phyloP scores from a whole-genome alignment of 2,113 vertebrate species.

The Eclectus roratus region DNA sequence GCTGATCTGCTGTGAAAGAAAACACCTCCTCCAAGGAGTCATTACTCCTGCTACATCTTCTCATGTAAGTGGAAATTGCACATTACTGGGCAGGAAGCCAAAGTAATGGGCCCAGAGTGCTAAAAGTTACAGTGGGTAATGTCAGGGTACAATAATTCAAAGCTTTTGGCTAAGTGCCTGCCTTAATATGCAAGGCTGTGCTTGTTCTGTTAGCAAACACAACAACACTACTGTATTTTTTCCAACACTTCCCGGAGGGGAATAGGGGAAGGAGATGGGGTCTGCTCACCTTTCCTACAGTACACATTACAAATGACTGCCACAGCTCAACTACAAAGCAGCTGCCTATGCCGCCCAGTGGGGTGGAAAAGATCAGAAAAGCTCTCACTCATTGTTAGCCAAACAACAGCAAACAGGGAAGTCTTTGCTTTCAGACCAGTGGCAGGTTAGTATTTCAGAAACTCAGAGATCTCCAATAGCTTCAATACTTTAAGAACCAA shows the following conservation, averaged over 20 bases:
- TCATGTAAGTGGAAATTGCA: constrained; percentile 66
- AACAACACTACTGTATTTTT: constrained; percentile 35
- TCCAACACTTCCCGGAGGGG: constrained; percentile 3
- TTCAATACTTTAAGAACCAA: neutral
- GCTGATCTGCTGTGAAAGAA: constrained; percentile 49
- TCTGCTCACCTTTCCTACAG: neutral
- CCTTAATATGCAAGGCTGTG: constrained; percentile 54
- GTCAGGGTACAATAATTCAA: constrained; percentile 66
- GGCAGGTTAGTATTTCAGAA: neutral
- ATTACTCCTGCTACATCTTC: constrained; percentile 62
- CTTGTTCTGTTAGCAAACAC: constrained; percentile 59
- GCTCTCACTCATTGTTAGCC: neutral
- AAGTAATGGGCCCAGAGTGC: constrained; percentile 63
- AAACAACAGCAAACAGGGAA: neutral
- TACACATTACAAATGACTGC: neutral
- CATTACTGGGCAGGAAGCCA: constrained; percentile 65
- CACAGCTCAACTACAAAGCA: neutral
- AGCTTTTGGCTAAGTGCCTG: constrained; percentile 54
- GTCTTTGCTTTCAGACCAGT: neutral
- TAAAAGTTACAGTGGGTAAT: constrained; percentile 66
- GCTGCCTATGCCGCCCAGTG: neutral
- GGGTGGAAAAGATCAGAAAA: neutral
- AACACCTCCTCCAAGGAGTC: constrained; percentile 57
- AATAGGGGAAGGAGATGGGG: neutral
- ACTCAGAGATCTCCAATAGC: neutral